A percentile compares a stretch with the other conserved stretches of the same genome.
phyloP scores from a whole-genome alignment of 2,888 invertebrate species.

The Taphrorychus bicolor region DNA sequence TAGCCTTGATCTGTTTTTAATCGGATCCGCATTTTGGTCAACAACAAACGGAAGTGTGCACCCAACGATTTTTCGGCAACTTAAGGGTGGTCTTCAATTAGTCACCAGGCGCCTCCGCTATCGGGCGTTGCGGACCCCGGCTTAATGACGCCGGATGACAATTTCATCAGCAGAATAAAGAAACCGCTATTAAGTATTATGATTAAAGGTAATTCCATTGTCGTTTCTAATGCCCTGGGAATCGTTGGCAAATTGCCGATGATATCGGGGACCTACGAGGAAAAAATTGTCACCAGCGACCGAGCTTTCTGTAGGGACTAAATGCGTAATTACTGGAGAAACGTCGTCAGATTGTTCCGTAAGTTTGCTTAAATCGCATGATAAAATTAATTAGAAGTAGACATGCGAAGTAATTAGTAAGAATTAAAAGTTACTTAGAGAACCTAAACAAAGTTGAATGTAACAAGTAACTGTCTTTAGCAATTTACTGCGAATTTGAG shows the following conservation, averaged over 20 bases:
- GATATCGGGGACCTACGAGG: slow-evolving; percentile 22
- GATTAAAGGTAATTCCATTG: slow-evolving; percentile 40
- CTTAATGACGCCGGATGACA: slow-evolving; percentile 53
- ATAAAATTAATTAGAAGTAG: slow-evolving; percentile 11
- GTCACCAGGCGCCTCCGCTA: slow-evolving; percentile 50
- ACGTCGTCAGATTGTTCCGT: not conserved
- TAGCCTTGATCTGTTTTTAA: slow-evolving; percentile 10
- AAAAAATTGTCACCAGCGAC: slow-evolving; percentile 26
- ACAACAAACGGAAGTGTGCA: not conserved
- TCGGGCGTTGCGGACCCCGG: slow-evolving; percentile 47
- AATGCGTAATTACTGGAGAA: slow-evolving; percentile 6
- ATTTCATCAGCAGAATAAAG: slow-evolving; percentile 48
- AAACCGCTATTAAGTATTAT: slow-evolving; percentile 45
- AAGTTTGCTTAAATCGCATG: slow-evolving; percentile 4
- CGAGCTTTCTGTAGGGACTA: slow-evolving; percentile 20
- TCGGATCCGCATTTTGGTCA: not conserved
- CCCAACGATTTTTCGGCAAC: slow-evolving; percentile 34
- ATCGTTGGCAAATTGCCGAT: slow-evolving; percentile 32
- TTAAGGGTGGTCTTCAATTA: slow-evolving; percentile 54
- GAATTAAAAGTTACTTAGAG: slow-evolving; percentile 10
- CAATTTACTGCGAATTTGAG: not conserved
- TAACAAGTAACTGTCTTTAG: not conserved
- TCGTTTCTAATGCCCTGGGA: slow-evolving; percentile 39
- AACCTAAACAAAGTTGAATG: not conserved
- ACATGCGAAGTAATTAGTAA: not conserved